Evolutionary conservation across 2,113 vertebrate species (phyloP).

Genomic region (Leptobrachium ailaonicum): DNA sequence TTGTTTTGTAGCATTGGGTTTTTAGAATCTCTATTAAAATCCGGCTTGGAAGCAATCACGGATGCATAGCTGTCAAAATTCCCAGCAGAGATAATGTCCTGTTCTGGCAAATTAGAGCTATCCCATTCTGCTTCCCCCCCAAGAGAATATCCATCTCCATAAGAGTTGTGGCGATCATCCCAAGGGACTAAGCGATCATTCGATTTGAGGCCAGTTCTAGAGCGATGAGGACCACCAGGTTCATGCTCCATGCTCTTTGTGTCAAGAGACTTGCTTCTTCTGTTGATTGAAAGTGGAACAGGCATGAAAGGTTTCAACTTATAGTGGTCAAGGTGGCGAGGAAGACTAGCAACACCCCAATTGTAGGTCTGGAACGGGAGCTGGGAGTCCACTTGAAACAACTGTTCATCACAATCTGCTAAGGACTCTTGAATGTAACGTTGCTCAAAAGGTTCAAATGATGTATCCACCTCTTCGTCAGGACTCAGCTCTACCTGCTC

Average conservation of each 20-base stretch:
- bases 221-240: conserved; percentile 63
- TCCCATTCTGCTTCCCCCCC: conserved; percentile 50
- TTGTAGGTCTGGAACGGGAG: conserved; percentile 71
- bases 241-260: conserved; percentile 83
- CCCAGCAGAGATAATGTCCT: conserved; percentile 19
- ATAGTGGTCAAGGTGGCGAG: conserved; percentile 80
- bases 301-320: conserved; percentile 73
- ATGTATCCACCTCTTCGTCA: conserved; percentile 79
- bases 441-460: conserved; percentile 86
- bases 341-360: conserved; percentile 90
- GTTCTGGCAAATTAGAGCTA: neutral
- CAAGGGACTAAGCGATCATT: conserved; percentile 41
- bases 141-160: conserved; percentile 56
- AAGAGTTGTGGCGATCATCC: conserved; percentile 55
- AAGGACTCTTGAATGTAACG: conserved; percentile 82
- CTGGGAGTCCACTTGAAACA: conserved; percentile 73
- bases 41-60: conserved; percentile 45
- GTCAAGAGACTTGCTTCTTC: conserved; percentile 89
- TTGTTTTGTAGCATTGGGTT: conserved; percentile 54
- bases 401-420: conserved; percentile 81
- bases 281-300: conserved; percentile 76
- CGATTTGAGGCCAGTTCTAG: conserved; percentile 52
- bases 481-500: conserved; percentile 81
- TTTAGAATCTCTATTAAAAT: conserved; percentile 39
- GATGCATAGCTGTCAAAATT: neutral